Evolutionary conservation across 2,888 invertebrate genomes (phyloP), one percentile per base, ranked within the genome.

Genomic region (Dermolepida albohirtum): DNA sequence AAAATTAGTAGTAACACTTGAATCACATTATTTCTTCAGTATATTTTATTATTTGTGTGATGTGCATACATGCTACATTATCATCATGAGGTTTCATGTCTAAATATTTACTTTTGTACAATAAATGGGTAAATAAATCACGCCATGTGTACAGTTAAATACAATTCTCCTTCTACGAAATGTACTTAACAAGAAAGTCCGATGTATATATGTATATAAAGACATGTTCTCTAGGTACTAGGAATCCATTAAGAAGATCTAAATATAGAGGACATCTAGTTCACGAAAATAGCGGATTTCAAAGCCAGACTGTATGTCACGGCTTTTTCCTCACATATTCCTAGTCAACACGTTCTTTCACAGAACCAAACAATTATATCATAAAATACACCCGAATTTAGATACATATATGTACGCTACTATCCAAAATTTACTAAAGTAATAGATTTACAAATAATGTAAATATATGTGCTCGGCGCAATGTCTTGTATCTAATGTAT

Each of bases 211-310:
- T 34, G 34, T 34, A 34, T 34, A 34, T 34, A 34, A 1, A 34
- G 1, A 34, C 4, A 10, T 34, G 34, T 6, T 14, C 47, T 47
- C 47, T 47, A 34, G 11, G 47, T 62, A 62, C 59, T 6, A 14
- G 34, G 59, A 62, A 62, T 8, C 59, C 39, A 47, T 62, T 43
- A 43, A 22, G 14, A 47, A 62, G 17, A 47, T 47, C 59, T 62
- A 62, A 47, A 62, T 62, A 62, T 62, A 62, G 47, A 29, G 22
- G 41, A 29, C 43, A 29, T 62, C 47, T 62, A 47, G 47, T 62
- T 47, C 47, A 16, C 16, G 29, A 34, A 47, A 62, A 62, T 47
- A 47, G 47, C 54, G 54, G 54, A 54, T 29, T 52, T 54, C 39
- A 17, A 54, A 16, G 49, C 34, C 27, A 50, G 50, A n/a, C 22